A percentile compares a stretch with the other conserved stretches of the same genome.
phyloP scores from a whole-genome alignment of 1,140 invertebrate genomes.

The Bicyclus anynana region DNA sequence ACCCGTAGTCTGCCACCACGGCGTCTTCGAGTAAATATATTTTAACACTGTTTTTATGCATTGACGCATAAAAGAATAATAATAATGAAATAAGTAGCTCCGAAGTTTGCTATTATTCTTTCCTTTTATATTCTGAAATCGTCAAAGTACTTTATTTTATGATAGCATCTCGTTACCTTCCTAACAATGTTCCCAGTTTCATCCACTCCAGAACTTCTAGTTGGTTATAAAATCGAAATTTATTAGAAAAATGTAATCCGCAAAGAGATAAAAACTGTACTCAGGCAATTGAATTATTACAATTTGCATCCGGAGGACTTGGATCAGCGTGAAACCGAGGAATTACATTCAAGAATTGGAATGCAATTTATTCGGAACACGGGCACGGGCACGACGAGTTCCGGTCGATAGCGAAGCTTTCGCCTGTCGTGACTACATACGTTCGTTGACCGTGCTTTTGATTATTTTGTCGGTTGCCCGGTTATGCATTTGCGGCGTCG shows the following conservation, averaged over 20 bases:
- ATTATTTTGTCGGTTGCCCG: background rate
- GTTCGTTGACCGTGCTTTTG: slow-evolving; percentile 1
- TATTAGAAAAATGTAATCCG: background rate
- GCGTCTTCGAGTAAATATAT: no score
- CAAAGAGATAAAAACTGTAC: slow-evolving; percentile 4
- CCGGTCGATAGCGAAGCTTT: slow-evolving; percentile 7
- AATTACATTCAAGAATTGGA: slow-evolving; percentile 18
- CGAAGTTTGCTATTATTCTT: no score
- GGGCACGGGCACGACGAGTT: slow-evolving; percentile 3
- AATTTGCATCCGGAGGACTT: slow-evolving; percentile 15
- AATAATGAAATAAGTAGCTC: no score
- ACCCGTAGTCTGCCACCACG: no score
- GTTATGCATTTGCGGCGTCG: no score
- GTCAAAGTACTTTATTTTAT: no score
- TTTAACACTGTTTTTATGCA: no score
- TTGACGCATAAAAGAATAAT: no score
- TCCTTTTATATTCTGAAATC: no score
- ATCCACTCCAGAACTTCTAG: background rate
- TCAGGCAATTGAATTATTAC: slow-evolving; percentile 10
- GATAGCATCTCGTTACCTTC: background rate
- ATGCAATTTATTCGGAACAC: slow-evolving; percentile 13
- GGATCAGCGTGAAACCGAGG: slow-evolving; percentile 12
- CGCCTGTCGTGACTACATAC: background rate
- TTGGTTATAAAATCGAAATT: background rate
- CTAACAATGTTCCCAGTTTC: background rate